Evolutionary conservation across 2,888 invertebrate genomes (phyloP).

Genomic region (Chrysotoxum bicinctum): DNA sequence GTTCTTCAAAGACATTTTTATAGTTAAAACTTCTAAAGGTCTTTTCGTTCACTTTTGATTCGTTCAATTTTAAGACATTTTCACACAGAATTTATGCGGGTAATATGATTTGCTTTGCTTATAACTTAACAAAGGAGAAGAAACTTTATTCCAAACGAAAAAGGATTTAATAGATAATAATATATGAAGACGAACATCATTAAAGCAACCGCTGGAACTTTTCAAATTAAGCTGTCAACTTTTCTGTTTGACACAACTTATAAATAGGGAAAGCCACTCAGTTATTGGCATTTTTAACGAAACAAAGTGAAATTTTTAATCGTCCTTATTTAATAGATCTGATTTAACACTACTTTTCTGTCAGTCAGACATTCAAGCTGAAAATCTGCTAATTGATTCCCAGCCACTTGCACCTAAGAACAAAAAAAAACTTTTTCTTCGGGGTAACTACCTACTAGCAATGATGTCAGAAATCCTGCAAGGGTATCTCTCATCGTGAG

Average conservation of each 20-base stretch:
- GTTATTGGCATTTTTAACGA: background rate
- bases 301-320: background rate
- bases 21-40: slow-evolving; percentile 14
- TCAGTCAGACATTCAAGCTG: no score
- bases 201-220: background rate
- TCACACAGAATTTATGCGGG: background rate
- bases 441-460: no score
- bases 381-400: no score
- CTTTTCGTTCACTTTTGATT: background rate
- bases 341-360: no score
- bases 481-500: no score
- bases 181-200: background rate
- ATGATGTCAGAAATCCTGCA: no score
- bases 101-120: background rate
- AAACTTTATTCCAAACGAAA: background rate
- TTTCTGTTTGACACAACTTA: background rate
- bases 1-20: background rate
- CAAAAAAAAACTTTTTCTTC: no score
- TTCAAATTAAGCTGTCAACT: background rate
- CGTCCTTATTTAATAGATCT: no score
- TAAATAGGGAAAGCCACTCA: background rate
- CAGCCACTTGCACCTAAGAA: no score
- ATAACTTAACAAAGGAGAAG: background rate
- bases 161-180: background rate
- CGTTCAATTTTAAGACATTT: background rate